Conservation (phyloP, 1,140 invertebrate genomes). For the Pseudomyrmex pallidus region DNA sequence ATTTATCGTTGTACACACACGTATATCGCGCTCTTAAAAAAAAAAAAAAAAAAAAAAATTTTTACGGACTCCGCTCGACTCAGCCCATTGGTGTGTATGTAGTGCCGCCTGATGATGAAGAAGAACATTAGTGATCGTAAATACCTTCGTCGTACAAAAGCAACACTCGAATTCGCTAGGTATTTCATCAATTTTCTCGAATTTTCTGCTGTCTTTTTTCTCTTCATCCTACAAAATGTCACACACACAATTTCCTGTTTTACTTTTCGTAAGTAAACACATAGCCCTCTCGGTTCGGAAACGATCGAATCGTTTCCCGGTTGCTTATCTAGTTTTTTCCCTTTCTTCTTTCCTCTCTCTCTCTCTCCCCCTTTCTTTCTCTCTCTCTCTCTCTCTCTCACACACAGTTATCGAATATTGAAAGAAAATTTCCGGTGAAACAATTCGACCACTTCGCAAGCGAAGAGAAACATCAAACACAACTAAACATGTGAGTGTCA, state of each 20-base stretch:
- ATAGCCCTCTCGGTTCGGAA: constrained; percentile 31
- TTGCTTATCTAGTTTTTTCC: too few species aligned
- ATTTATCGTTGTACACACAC: too few species aligned
- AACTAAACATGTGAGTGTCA: constrained; percentile 36
- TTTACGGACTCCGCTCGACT: constrained; percentile 45
- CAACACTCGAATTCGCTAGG: constrained; percentile 98
- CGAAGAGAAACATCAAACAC: constrained; percentile 58
- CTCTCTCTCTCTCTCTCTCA: neutral
- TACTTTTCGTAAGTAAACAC: constrained; percentile 63
- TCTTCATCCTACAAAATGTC: constrained; percentile 87
- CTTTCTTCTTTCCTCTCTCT: neutral
- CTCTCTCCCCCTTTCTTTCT: neutral
- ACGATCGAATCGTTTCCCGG: constrained; percentile 71
- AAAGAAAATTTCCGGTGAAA: constrained; percentile 34
- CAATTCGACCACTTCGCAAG: constrained; percentile 71
- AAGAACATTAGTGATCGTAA: constrained; percentile 79
- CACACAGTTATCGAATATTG: neutral
- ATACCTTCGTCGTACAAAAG: constrained; percentile 97
- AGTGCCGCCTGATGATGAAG: constrained; percentile 68
- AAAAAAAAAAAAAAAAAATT: constrained; percentile 19
- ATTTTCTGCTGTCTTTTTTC: constrained; percentile 89
- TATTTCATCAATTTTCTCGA: constrained; percentile 91
- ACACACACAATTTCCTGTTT: constrained; percentile 79
- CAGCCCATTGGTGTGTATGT: constrained; percentile 75
- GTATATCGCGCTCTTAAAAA: neutral